These are phyloP conservation scores for Macrophya alboannulata DNA, from an alignment of 2,888 invertebrate genomes.

Conservation along the genomic window DNA sequence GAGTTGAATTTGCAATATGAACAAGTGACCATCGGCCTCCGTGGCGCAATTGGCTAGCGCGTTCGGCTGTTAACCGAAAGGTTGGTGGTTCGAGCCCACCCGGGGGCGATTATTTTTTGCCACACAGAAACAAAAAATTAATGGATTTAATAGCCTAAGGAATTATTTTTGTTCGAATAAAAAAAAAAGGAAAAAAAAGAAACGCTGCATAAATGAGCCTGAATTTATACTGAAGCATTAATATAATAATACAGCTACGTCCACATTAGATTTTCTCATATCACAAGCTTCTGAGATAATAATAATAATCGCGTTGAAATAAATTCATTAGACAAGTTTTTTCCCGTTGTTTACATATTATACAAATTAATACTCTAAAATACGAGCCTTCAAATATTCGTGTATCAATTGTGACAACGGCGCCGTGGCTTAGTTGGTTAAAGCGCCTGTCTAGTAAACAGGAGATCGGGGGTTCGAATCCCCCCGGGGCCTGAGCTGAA, in stretches of 20 bases:
- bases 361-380: neutral
- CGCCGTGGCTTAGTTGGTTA: slow-evolving; percentile 92
- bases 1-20: neutral
- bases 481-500: slow-evolving; percentile 82
- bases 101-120: slow-evolving; percentile 88
- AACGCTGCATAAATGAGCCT: neutral
- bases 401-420: slow-evolving; percentile 76
- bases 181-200: neutral
- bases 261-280: neutral
- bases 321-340: neutral
- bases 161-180: neutral
- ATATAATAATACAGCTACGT: neutral
- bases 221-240: neutral
- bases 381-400: neutral
- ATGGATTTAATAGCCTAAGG: neutral
- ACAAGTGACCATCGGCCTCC: slow-evolving; percentile 82
- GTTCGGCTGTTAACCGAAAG: slow-evolving; percentile 99
- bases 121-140: neutral
- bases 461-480: slow-evolving; percentile 87
- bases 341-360: neutral
- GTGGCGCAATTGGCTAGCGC: slow-evolving; percentile 98
- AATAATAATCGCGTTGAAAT: neutral
- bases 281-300: neutral
- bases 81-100: slow-evolving; percentile 99
- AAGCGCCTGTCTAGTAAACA: slow-evolving; percentile 88